These are phyloP conservation scores for Umimayanthus kanabou DNA, from an alignment of 92 coral and sea anemone genomes.

Conservation along the genomic window DNA sequence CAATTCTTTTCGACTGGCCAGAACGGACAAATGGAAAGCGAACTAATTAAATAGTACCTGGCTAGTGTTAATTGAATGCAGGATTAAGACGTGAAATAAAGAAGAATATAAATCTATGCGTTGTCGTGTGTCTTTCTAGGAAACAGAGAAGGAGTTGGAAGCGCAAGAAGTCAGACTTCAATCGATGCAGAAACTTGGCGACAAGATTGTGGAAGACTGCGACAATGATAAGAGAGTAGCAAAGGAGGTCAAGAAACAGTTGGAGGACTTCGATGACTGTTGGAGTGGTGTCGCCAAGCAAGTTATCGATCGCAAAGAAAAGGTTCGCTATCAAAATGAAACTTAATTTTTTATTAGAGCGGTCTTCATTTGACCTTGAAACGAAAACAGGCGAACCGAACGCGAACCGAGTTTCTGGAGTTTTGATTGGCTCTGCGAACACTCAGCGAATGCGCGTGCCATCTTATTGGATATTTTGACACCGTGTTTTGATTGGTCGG, in stretches of 20 bases:
- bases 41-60: too few relatives aligned
- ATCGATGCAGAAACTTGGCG: slow-evolving; percentile 65
- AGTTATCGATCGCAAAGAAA: slow-evolving; percentile 77
- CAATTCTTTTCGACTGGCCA: too few relatives aligned
- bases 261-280: slow-evolving; percentile 86
- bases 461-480: too few relatives aligned
- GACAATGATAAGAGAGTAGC: slow-evolving; percentile 61
- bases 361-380: too few relatives aligned
- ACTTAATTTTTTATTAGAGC: not conserved
- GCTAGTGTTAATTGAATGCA: too few relatives aligned
- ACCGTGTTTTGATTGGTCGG: too few relatives aligned
- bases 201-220: slow-evolving; percentile 64
- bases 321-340: slow-evolving; percentile 52
- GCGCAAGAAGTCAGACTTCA: slow-evolving; percentile 73
- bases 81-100: not conserved
- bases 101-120: not conserved
- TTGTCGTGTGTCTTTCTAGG: slow-evolving; percentile 34
- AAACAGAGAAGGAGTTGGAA: slow-evolving; percentile 69
- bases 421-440: too few relatives aligned
- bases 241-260: slow-evolving; percentile 72
- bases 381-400: too few relatives aligned
- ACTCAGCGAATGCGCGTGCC: too few relatives aligned
- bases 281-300: slow-evolving; percentile 86
- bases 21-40: too few relatives aligned
- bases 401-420: too few relatives aligned